These are phyloP conservation scores for Dipus sagitta DNA, from an alignment of 2,797 vertebrate genomes.

Conservation along the genomic window DNA sequence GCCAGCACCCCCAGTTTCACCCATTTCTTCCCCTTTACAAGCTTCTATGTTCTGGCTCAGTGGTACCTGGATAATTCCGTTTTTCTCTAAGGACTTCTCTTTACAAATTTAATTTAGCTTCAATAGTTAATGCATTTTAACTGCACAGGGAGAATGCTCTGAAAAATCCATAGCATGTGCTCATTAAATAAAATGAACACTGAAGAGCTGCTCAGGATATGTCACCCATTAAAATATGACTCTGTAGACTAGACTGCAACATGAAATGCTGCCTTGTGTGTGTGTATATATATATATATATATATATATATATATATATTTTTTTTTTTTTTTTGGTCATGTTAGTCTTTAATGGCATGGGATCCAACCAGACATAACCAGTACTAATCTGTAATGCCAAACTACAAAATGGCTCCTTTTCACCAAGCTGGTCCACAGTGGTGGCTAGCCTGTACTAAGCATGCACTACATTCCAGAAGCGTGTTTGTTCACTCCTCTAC, in stretches of 20 bases:
- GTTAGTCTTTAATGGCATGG: conserved; percentile 53
- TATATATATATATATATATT: no score
- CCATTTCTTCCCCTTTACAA: background rate
- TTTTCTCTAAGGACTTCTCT: conserved; percentile 27
- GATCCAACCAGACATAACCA: background rate
- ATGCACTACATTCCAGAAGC: background rate
- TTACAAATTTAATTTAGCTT: conserved; percentile 46
- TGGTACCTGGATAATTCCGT: background rate
- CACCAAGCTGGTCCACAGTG: background rate
- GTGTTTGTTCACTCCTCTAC: background rate
- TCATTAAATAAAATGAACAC: conserved; percentile 70
- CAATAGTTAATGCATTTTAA: conserved; percentile 71
- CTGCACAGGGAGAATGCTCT: conserved; percentile 60
- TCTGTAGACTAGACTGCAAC: conserved; percentile 6
- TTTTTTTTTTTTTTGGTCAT: background rate
- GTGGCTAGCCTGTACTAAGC: no score
- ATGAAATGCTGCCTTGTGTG: conserved; percentile 50
- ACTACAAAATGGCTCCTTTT: background rate
- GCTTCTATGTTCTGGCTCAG: background rate
- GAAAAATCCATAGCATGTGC: conserved; percentile 65
- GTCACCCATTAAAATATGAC: conserved; percentile 58
- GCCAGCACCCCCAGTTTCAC: background rate
- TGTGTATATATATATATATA: no score
- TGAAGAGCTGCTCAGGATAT: conserved; percentile 62
- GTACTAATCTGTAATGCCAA: background rate